Evolutionary conservation across 2,888 invertebrate genomes (phyloP).

Genomic region (Acronicta leporina): DNA sequence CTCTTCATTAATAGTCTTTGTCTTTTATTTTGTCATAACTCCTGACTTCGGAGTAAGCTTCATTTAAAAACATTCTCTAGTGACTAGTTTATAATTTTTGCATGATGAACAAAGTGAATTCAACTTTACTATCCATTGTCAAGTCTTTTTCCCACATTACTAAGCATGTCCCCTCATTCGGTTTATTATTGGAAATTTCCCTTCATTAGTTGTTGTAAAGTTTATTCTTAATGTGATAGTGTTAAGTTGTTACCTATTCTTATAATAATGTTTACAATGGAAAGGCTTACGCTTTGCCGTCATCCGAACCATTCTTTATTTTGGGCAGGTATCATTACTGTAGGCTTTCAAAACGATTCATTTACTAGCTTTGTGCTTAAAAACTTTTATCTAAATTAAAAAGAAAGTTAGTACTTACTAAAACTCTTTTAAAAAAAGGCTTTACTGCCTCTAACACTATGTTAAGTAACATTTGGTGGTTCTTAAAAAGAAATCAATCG

Average conservation of each 20-base stretch:
- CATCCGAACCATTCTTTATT: constrained; percentile 54
- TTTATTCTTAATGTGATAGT: constrained; percentile 62
- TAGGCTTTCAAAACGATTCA: constrained; percentile 60
- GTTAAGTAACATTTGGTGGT: too few species aligned
- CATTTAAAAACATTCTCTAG: constrained; percentile 55
- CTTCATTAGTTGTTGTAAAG: constrained; percentile 69
- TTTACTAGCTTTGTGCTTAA: constrained; percentile 66
- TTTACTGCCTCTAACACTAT: too few species aligned
- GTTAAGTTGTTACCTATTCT: constrained; percentile 47
- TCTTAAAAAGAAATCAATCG: too few species aligned
- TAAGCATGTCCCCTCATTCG: constrained; percentile 78
- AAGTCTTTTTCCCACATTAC: constrained; percentile 72
- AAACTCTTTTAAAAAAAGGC: background rate
- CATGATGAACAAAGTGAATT: constrained; percentile 65
- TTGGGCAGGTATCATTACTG: constrained; percentile 54
- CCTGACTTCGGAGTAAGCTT: constrained; percentile 58
- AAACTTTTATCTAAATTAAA: constrained; percentile 26
- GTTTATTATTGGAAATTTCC: constrained; percentile 59
- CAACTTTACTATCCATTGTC: constrained; percentile 67
- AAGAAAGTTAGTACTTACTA: background rate
- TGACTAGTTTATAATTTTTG: constrained; percentile 67
- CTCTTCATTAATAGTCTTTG: constrained; percentile 67
- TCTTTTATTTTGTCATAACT: constrained; percentile 69
- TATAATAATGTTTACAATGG: constrained; percentile 35
- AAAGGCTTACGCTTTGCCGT: constrained; percentile 62